Base-by-base conservation (phyloP, 2,113 vertebrate species). In the Grammomys dolichurus region DNA sequence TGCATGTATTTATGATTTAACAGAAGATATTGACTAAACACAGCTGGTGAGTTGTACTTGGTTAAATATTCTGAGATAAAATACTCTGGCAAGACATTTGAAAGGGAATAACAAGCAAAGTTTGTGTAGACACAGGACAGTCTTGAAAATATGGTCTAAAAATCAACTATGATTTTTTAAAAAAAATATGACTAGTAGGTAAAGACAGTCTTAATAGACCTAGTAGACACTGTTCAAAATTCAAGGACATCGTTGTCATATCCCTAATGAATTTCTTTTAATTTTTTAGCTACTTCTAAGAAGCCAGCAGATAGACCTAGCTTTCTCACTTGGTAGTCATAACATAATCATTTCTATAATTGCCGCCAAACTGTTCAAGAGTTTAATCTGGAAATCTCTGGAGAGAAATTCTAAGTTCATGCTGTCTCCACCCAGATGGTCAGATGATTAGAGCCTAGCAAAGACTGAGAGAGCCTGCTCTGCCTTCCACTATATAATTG, bases 1-100 rank as follows among this genome's bases (percentile, higher is more conserved):
- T 86, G 16, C 80, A 9, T 93, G 48, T 87, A 86, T 89, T 40
- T 40, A 40, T 96, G 92, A 97, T 91, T 80, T 96, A 96, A 96
- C 56, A 95, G 93, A 75, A 91, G 69, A 58, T 96, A 73, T 36
- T 69, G 7, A 69, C 65, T 69, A 20, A 94, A 84, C 95, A 97
- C 70, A 97, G 87, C 87, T 98, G 91, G n/a, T 43, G 36, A 93
- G 67, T 96, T 94, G 75, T 31, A 77, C 65, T 94, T 95, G 63
- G 75, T 96, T 95, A 95, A 94, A 69, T 93, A 87, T 94, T 96
- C 93, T 77, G 40, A 95, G 91, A 96, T 97, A 97, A 96, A 97
- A 95, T 95, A 97, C 28, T 81, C 91, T 96, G 94, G 93, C 75
- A 96, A 97, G 51, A 93, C 14, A 82, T 82, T 77, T 84, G 88